phyloP scores from a whole-genome alignment of 2,888 invertebrate species.

The Plagodis dolabraria region DNA sequence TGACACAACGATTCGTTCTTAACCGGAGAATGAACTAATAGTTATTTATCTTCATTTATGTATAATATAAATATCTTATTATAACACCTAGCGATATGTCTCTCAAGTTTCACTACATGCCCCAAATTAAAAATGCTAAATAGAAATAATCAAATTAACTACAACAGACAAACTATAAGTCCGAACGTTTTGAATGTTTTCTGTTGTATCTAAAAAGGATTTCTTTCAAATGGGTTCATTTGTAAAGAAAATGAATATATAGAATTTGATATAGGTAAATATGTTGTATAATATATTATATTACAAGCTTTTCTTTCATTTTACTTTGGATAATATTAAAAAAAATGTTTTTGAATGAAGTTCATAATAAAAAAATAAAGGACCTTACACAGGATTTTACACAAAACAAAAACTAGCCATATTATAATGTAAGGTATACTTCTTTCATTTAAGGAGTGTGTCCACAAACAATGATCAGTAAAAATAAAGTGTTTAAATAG shows the following conservation, averaged over 20 bases:
- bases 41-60: constrained; percentile 53
- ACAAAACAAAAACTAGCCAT: too few relatives aligned
- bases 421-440: too few relatives aligned
- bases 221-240: constrained; percentile 5
- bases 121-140: constrained; percentile 65
- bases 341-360: too few relatives aligned
- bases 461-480: too few relatives aligned
- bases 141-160: constrained; percentile 56
- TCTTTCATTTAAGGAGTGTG: too few relatives aligned
- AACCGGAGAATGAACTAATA: constrained; percentile 40
- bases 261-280: not conserved
- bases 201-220: constrained; percentile 23
- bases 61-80: constrained; percentile 71
- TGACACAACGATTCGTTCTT: constrained; percentile 68
- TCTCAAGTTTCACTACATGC: constrained; percentile 78
- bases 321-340: too few relatives aligned
- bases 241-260: not conserved
- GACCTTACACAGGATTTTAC: too few relatives aligned
- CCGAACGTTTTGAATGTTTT: constrained; percentile 34
- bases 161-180: constrained; percentile 62
- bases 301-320: too few relatives aligned
- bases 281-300: not conserved
- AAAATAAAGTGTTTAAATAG: too few relatives aligned
- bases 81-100: constrained; percentile 81
- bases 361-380: too few relatives aligned